Base-by-base conservation (phyloP, 2,888 invertebrate species). In the Resseliella maxima region DNA sequence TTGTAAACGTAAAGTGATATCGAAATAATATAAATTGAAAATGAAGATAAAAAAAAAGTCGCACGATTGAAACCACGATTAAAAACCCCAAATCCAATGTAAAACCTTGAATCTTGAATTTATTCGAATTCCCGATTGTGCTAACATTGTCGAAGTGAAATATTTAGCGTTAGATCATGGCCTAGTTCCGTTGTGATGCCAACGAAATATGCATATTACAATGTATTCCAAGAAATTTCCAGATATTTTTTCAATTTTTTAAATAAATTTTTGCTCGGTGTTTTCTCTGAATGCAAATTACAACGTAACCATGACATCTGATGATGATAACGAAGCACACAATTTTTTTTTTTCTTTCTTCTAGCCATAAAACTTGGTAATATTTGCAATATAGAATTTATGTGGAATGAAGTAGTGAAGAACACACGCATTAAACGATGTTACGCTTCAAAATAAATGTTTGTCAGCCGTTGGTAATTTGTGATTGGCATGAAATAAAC, bases 401-500 rank as follows among this genome's bases (percentile, higher is more conserved):
- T n/a, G n/a, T n/a, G n/a, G 41, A 41, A 41, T 41, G 41, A 41
- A 41, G 41, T 5, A 41, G 41, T 41, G 41, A 41, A 41, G 41
- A 41, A 12, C 5, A 41, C 41, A 41, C 41, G 41, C 41, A 41
- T 12, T 8, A 41, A 12, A 41, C 59, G 41, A 59, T 59, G n/a
- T 24, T 24, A 24, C 24, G 3, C 24, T 59, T 38, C 38, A 0
- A 38, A 83, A 83, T 83, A 8, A n/a, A 21, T n/a, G n/a, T 36
- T 35, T 83, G 83, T 83, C 83, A 83, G 83, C 38, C 83, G 83
- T 83, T n/a, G 83, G 83, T 38, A 83, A 83, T 38, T 83, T 83
- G 3, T 83, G 83, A 83, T n/a, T 38, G 83, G 38, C 83, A 83
- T 38, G 24, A 38, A 83, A n/a, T 41, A 2, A 83, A 15, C 27